Base-by-base conservation (phyloP, 1,140 invertebrate genomes). In the Manduca sexta region DNA sequence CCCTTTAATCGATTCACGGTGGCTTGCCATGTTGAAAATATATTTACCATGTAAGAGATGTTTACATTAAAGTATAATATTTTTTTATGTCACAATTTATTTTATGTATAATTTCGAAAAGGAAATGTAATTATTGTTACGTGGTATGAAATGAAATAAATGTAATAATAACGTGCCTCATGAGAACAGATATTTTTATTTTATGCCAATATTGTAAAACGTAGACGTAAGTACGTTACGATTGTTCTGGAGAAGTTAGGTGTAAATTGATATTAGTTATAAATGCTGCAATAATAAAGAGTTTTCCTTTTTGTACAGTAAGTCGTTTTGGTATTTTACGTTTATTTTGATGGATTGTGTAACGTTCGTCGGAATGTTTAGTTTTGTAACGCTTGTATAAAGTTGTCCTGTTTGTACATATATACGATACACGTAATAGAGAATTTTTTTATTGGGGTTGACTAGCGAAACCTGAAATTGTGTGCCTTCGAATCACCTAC, bases 361-460 rank as follows among this genome's bases (percentile, higher is more conserved):
- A 1, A 26, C 4, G 21, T 17, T 17, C 15, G 37, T 39, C 15
- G 15, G 15, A 17, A 39, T 39, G 10, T 39, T 17, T 39, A 17
- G 15, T 17, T 39, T 40, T 12, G 10, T 48, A 38, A 33, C 15
- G 37, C 47, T 49, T 43, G 31, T 21, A 47, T 21, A 37, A 52
- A 37, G 26, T 52, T 45, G 21, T 42, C 13, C 8, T 17, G 11
- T 46, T 37, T 45, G 37, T 46, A 18, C 13, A 40, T 21, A 34
- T 45, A 18, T n/a, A n/a, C 94, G 95, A 92, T 40, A 97, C 18
- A 40, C 12, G 15, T 40, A n/a, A 40, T 40, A 18, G 6, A 18
- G 10, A 18, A 40, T 10, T 8, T 40, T n/a, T 26, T 26, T 26
- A 26, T 26, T 26, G 21, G 21, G 15, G 16, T 40, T 18, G 5